phyloP scores from a whole-genome alignment of 2,113 vertebrate species.

The Ictidomys tridecemlineatus region DNA sequence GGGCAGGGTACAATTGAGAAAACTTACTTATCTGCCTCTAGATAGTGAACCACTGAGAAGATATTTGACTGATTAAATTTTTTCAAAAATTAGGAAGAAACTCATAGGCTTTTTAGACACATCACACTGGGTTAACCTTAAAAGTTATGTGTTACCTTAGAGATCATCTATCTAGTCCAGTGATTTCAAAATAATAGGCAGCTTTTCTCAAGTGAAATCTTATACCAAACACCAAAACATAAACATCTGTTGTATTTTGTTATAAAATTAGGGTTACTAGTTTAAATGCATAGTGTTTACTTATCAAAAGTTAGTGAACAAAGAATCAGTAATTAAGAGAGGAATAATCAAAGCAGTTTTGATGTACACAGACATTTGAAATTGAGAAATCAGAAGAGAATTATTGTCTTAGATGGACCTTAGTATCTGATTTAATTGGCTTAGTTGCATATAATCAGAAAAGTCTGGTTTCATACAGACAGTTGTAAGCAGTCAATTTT shows the following conservation, averaged over 20 bases:
- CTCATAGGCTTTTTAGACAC: neutral
- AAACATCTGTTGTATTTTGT: conserved; percentile 5
- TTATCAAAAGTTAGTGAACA: conserved; percentile 26
- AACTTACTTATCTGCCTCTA: neutral
- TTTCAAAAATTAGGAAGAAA: neutral
- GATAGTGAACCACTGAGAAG: neutral
- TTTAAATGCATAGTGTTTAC: conserved; percentile 44
- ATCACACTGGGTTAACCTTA: neutral
- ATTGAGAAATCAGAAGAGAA: conserved; percentile 10
- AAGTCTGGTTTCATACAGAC: conserved; percentile 5
- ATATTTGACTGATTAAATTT: neutral
- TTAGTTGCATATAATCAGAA: neutral
- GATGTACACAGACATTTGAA: conserved; percentile 53
- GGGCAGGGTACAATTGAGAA: neutral
- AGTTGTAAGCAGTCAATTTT: neutral
- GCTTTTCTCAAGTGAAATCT: conserved; percentile 37
- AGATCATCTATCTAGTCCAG: neutral
- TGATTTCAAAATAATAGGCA: neutral
- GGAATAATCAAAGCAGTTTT: conserved; percentile 27
- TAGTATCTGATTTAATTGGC: neutral
- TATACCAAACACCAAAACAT: neutral
- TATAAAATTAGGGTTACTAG: conserved; percentile 42
- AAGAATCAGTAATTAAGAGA: neutral
- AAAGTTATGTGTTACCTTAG: neutral
- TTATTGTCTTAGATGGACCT: neutral